Conservation (phyloP, 2,797 vertebrate species). For the Hypotaenidia philippensis region DNA sequence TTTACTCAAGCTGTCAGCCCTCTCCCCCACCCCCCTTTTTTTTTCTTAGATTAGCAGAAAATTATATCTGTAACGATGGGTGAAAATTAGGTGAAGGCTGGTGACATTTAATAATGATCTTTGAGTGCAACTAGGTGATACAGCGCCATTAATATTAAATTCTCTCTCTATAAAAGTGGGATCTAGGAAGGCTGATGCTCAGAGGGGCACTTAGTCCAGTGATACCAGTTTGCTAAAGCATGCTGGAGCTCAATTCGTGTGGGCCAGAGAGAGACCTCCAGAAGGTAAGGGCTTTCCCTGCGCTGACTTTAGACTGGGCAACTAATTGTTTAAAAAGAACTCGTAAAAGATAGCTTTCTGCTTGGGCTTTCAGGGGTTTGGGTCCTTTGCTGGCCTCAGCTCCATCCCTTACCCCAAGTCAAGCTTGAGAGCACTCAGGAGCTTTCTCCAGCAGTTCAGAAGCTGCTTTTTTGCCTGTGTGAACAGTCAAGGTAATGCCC, state of each 20-base stretch:
- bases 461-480: background rate
- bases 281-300: background rate
- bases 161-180: background rate
- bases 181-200: background rate
- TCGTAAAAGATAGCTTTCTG: background rate
- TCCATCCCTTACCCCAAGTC: background rate
- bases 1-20: background rate
- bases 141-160: background rate
- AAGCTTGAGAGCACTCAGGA: background rate
- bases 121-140: background rate
- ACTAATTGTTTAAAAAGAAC: background rate
- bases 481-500: rapidly evolving
- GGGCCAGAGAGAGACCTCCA: background rate
- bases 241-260: rapidly evolving
- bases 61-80: background rate
- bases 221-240: background rate
- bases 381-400: background rate
- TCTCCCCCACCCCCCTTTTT: no score
- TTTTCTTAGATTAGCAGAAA: background rate
- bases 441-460: background rate
- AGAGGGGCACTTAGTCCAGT: background rate
- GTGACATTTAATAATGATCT: background rate
- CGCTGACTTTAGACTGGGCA: background rate
- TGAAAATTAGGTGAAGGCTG: background rate
- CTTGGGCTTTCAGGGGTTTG: background rate